Percentiles rank a stretch among this genome's conserved stretches.
Evolutionary conservation across 1,140 invertebrate species (phyloP).

Genomic region (Neotoxoptera formosana): DNA sequence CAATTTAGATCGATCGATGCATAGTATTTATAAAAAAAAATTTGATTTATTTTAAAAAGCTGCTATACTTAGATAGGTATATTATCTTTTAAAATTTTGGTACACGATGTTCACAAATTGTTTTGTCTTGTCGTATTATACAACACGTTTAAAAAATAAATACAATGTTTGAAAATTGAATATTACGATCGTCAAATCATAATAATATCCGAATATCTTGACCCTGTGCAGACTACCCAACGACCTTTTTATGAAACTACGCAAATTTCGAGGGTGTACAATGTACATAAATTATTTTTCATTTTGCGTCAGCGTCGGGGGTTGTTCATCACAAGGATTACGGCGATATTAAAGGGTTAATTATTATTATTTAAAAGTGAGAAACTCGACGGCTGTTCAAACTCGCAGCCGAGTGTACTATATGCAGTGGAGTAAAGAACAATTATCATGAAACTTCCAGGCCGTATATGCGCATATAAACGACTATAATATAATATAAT

Average conservation of each 20-base stretch:
- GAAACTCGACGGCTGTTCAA: not conserved
- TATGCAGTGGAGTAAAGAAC: not conserved
- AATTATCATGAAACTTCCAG: constrained; percentile 2
- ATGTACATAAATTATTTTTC: not conserved
- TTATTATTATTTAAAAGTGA: constrained; percentile 8
- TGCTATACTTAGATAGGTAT: too few species aligned
- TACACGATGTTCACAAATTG: too few species aligned
- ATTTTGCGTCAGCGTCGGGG: not conserved
- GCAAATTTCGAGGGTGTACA: not conserved
- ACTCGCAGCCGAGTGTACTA: not conserved
- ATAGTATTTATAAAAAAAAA: too few species aligned
- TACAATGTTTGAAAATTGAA: too few species aligned
- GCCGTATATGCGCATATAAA: not conserved
- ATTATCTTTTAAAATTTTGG: too few species aligned
- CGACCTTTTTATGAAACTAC: not conserved
- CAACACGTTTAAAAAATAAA: too few species aligned
- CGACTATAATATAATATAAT: not conserved
- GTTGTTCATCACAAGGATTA: not conserved
- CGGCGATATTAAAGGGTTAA: not conserved
- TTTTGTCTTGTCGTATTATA: too few species aligned
- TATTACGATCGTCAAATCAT: too few species aligned
- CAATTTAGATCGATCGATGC: too few species aligned
- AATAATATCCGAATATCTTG: not conserved
- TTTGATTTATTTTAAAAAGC: too few species aligned
- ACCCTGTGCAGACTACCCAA: not conserved